Percentiles rank a stretch among this genome's conserved stretches.
These are phyloP conservation scores for Ammospiza caudacuta DNA, from an alignment of 2,113 vertebrate genomes.

Conservation along the genomic window DNA sequence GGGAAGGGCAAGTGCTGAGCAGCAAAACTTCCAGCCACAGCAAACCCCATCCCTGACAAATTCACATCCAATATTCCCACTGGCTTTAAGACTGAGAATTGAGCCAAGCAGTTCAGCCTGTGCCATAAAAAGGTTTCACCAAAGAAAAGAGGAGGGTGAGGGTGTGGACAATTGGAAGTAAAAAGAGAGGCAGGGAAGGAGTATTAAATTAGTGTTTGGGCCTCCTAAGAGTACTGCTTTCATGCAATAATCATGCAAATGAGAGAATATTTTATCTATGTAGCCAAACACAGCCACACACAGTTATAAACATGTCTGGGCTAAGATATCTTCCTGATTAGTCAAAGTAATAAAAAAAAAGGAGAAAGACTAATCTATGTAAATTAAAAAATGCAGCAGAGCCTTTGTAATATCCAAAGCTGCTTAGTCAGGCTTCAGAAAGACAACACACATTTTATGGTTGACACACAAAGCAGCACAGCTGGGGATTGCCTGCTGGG, in stretches of 20 bases:
- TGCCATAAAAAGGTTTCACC: not conserved
- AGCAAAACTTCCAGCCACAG: not conserved
- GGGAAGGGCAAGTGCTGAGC: not conserved
- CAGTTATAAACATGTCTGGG: slow-evolving; percentile 14
- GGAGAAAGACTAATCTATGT: slow-evolving; percentile 40
- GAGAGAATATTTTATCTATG: slow-evolving; percentile 3
- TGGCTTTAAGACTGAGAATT: not conserved
- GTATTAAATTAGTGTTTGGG: not conserved
- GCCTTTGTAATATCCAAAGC: slow-evolving; percentile 53
- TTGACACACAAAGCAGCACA: not conserved
- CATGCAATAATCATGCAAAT: slow-evolving; percentile 12
- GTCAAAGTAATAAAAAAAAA: slow-evolving; percentile 5
- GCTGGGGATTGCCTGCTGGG: slow-evolving; percentile 6
- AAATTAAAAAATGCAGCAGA: slow-evolving; percentile 61
- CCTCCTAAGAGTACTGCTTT: not conserved
- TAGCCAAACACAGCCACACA: slow-evolving; percentile 43
- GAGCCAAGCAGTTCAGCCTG: not conserved
- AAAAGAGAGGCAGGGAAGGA: not conserved
- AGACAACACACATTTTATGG: slow-evolving; percentile 48
- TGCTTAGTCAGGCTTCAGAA: slow-evolving; percentile 58
- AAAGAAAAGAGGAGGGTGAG: not conserved
- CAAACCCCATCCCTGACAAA: not conserved
- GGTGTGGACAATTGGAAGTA: not conserved
- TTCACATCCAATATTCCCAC: not conserved
- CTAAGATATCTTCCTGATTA: slow-evolving; percentile 47